Base-by-base conservation (phyloP, 2,113 vertebrate genomes). In the Toxotes jaculatrix region DNA sequence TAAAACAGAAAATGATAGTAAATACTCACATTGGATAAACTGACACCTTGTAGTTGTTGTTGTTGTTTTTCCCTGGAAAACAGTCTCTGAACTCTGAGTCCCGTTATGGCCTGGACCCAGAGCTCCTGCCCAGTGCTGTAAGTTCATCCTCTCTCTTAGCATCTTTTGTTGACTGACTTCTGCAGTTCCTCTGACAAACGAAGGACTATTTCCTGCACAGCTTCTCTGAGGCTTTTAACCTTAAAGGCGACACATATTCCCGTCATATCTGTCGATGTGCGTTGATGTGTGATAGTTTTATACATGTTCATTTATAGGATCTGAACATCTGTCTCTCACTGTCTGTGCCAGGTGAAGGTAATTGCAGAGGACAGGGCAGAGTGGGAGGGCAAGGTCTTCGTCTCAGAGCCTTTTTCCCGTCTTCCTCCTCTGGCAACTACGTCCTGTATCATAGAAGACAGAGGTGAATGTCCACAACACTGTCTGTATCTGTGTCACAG, bases 351-450 rank as follows among this genome's bases (percentile, higher is more conserved):
- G 95, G 95, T 95, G 27, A 92, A 92, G 68, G 94, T 94, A 65
- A 91, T 95, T 64, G 85, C 61, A 42, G 93, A 95, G 0, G 95
- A 96, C 92, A 66, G 77, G 66, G 83, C 77, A 2, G 87, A 93
- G 80, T 96, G 95, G 95, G 88, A 88, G 55, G 92, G 91, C 16
- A 95, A 92, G 72, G 87, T 94, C 64, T 95, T 95, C 66, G 38
- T 84, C 70, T 93, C 95, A 0, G 92, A 94, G 79, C 80, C 85
- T 19, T 84, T 77, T 56, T 94, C 91, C 8, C 38, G 64, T 34
- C 91, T 95, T 62, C 95, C 95, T 70, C 95, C 95, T 16, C 88
- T 96, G 51, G 83, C 94, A 23, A 95, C 94, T 27, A 96, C 95
- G 31, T 81, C 87, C 57, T 96, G 91, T 77, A 70, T 74, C 1